A percentile compares a stretch with the other conserved stretches of the same genome.
Conservation (phyloP, 1,140 invertebrate genomes). For the Papilio machaon region DNA sequence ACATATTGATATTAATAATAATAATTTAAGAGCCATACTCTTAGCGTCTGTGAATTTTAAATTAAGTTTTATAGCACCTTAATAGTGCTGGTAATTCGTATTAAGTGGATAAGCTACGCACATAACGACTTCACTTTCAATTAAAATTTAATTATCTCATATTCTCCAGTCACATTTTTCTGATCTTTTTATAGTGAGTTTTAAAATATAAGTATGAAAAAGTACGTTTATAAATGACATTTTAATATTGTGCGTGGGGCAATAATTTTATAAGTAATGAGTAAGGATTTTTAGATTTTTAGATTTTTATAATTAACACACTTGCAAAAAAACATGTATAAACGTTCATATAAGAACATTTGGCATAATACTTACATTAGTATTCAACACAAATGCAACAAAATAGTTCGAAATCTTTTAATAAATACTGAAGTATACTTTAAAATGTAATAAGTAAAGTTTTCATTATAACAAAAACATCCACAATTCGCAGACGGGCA, state of each 20-base stretch:
- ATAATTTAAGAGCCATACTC: not conserved
- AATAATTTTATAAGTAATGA: too few relatives aligned
- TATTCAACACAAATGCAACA: not conserved
- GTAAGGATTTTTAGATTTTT: too few relatives aligned
- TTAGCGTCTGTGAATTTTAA: not conserved
- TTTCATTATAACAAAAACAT: conserved; percentile 29
- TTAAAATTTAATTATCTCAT: not conserved
- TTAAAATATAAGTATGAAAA: too few relatives aligned
- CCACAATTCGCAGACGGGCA: conserved; percentile 17
- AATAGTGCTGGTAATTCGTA: not conserved
- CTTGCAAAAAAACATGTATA: too few relatives aligned
- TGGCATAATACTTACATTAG: too few relatives aligned
- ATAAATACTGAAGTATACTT: not conserved
- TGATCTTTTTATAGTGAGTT: too few relatives aligned
- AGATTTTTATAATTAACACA: too few relatives aligned
- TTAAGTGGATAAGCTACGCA: not conserved
- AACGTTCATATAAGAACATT: too few relatives aligned
- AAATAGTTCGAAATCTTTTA: not conserved
- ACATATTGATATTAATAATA: not conserved
- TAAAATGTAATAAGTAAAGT: conserved; percentile 12
- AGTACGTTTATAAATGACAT: too few relatives aligned
- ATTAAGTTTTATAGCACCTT: not conserved
- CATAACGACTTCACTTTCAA: not conserved
- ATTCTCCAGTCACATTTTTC: not conserved
- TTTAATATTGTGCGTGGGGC: too few relatives aligned